Percentiles rank a stretch among this genome's conserved stretches.
Conservation (phyloP, 2,888 invertebrate genomes). For the Iphiclides podalirius region DNA sequence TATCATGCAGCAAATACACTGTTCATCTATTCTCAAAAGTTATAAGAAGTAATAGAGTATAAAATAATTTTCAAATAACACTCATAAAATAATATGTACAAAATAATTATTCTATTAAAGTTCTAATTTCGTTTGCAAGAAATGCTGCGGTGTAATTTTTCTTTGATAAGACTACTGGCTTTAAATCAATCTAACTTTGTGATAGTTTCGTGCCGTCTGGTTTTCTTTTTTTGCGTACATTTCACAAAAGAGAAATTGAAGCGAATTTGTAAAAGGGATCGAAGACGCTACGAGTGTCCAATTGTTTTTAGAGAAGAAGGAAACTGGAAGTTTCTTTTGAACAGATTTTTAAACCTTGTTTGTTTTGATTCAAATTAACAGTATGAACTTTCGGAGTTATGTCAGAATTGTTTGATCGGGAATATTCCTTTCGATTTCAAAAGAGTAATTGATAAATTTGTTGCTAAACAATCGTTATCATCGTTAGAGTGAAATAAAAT, state of each 20-base stretch:
- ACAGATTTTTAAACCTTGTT: background rate
- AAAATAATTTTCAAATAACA: too few species aligned
- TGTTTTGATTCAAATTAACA: too few species aligned
- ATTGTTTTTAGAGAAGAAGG: background rate
- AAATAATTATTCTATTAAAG: background rate
- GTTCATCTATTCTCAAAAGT: too few species aligned
- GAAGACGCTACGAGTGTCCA: background rate
- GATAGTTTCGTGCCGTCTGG: constrained; percentile 47
- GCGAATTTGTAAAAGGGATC: constrained; percentile 8
- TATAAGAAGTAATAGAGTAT: too few species aligned
- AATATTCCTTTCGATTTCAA: too few species aligned
- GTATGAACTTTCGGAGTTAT: too few species aligned
- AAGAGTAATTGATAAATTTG: too few species aligned
- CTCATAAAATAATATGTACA: too few species aligned
- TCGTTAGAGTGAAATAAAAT: too few species aligned
- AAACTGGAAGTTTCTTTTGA: background rate
- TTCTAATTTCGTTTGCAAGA: constrained; percentile 3
- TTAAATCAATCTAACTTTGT: constrained; percentile 54
- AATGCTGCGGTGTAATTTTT: constrained; percentile 27
- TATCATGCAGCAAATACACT: too few species aligned
- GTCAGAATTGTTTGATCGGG: background rate
- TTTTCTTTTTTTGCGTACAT: constrained; percentile 40
- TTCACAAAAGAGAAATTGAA: background rate
- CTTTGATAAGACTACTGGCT: constrained; percentile 39
- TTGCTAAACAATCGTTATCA: too few species aligned